Conservation (phyloP, 2,113 vertebrate species). For the Amblyornis subalaris region DNA sequence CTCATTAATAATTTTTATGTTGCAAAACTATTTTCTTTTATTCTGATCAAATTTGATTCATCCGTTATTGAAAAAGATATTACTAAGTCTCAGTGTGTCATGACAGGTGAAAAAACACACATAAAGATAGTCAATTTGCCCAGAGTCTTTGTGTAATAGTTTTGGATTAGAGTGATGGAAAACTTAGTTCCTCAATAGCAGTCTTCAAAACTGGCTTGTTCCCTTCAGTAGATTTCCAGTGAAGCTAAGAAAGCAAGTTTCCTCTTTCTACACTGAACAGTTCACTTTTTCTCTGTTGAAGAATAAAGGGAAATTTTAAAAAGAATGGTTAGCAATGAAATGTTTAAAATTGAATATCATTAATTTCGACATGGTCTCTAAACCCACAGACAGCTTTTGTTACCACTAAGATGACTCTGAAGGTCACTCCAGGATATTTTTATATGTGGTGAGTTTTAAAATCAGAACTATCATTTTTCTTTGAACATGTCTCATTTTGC, state of each 20-base stretch:
- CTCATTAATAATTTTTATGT: neutral
- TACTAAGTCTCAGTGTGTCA: neutral
- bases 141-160: neutral
- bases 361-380: neutral
- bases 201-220: neutral
- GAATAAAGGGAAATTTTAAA: neutral
- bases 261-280: neutral
- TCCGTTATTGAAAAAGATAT: fast-evolving
- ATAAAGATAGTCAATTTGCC: neutral
- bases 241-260: neutral
- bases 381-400: neutral
- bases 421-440: neutral
- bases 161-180: neutral
- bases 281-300: neutral
- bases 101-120: neutral
- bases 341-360: neutral
- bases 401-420: neutral
- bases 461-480: neutral
- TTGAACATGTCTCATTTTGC: neutral
- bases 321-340: neutral
- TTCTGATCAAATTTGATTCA: neutral
- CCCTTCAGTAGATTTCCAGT: neutral
- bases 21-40: neutral
- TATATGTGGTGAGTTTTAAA: neutral
- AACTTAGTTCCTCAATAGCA: neutral